Base-by-base conservation (phyloP, 2,113 vertebrate species). In the Vicugna pacos region DNA sequence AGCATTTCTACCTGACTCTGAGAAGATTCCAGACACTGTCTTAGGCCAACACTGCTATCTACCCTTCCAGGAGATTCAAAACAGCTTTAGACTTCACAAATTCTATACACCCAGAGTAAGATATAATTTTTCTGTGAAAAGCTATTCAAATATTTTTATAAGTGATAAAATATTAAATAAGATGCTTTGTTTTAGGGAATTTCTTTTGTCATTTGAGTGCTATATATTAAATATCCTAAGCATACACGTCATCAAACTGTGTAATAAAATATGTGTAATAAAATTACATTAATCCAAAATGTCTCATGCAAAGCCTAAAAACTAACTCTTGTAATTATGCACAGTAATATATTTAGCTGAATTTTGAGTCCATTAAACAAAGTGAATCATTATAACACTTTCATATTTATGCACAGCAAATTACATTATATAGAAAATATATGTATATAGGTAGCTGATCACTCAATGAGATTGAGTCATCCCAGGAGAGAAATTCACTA, bases 281-380 rank as follows among this genome's bases (percentile, higher is more conserved):
- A 81, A 83, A 62, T 88, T 54, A 76, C 58, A 88, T 76, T 85
- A n/a, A 69, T 82, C 73, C 93, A 70, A 92, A 50, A 38, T 2
- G 16, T 89, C 73, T 89, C 62, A 82, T 81, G 11, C 3, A 70
- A 79, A 83, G 35, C 5, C n/a, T 76, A 35, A 86, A 94, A 82
- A 86, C 50, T 75, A 91, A 73, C 13, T 56, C 48, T 72, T 69
- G 6, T 84, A 79, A 75, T 92, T 85, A 95, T 73, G 30, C 28
- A 69, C 20, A 85, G 50, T 95, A 73, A 84, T 70, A 75, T 42
- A 94, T n/a, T 90, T 93, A 88, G 24, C 24, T 85, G 1, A 65
- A 91, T 75, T 94, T 91, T 77, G 38, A 91, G 28, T 85, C 83
- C 50, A 72, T 76, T 94, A 87, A 79, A n/a, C 50, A 94, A 93